Percentiles rank a stretch among this genome's conserved stretches.
Conservation (phyloP, 1,140 invertebrate species). For the Aphelinus atriplicis region DNA sequence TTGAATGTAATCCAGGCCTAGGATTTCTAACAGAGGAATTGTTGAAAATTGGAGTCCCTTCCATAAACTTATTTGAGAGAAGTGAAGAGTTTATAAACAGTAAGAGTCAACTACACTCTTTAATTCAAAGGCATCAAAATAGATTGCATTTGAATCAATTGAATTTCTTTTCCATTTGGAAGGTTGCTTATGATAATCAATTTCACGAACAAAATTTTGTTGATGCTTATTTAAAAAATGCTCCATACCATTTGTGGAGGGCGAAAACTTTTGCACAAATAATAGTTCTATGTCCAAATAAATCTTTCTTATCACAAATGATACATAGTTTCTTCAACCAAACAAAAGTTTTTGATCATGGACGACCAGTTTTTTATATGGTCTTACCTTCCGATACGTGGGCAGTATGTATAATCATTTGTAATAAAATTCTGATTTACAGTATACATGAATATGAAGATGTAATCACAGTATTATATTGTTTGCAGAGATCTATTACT, state of each 20-base stretch:
- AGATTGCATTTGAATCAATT: constrained; percentile 25
- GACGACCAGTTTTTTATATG: constrained; percentile 47
- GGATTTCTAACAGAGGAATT: constrained; percentile 53
- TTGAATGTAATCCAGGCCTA: constrained; percentile 53
- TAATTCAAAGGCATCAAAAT: constrained; percentile 36
- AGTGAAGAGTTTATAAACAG: constrained; percentile 5
- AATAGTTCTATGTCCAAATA: constrained; percentile 33
- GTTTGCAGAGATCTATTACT: constrained; percentile 8
- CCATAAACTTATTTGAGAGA: constrained; percentile 48
- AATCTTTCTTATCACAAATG: constrained; percentile 38
- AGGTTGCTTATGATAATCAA: constrained; percentile 13
- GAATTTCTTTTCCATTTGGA: constrained; percentile 39
- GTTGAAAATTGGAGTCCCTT: constrained; percentile 45
- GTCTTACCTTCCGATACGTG: constrained; percentile 43
- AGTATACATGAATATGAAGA: too few relatives aligned
- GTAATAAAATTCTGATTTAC: background rate
- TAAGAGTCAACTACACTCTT: background rate
- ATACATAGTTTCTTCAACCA: constrained; percentile 40
- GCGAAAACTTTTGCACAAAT: constrained; percentile 45
- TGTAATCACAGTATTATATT: background rate
- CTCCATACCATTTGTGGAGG: constrained; percentile 41
- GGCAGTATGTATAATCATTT: constrained; percentile 45
- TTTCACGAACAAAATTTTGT: background rate
- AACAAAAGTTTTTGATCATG: constrained; percentile 40
- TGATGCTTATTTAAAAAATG: background rate